phyloP scores from a whole-genome alignment of 2,888 invertebrate genomes.

The Mimas tiliae region DNA sequence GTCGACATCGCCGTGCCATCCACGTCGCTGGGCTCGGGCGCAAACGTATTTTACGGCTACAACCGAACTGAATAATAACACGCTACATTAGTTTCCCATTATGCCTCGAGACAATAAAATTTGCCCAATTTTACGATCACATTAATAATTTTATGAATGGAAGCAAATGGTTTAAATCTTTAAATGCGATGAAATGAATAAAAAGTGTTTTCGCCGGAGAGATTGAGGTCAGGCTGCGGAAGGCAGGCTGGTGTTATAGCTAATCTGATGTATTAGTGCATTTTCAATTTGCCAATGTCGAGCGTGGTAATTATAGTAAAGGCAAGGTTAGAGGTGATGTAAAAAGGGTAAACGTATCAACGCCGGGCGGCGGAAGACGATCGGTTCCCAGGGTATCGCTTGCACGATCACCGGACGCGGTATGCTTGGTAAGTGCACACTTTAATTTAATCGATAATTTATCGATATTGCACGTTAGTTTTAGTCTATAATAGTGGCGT shows the following conservation, averaged over 20 bases:
- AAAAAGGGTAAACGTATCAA: constrained; percentile 50
- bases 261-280: constrained; percentile 66
- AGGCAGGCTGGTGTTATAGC: constrained; percentile 37
- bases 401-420: constrained; percentile 78
- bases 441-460: constrained; percentile 37
- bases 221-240: constrained; percentile 67
- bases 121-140: constrained; percentile 84
- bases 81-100: constrained; percentile 85
- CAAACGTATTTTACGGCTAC: constrained; percentile 83
- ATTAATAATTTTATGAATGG: constrained; percentile 85
- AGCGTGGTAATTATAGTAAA: constrained; percentile 48
- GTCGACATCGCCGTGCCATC: constrained; percentile 50
- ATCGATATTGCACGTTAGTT: constrained; percentile 35
- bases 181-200: constrained; percentile 75
- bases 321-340: constrained; percentile 53
- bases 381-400: constrained; percentile 81
- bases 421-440: constrained; percentile 45
- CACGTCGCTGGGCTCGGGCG: constrained; percentile 58
- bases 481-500: not conserved
- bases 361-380: constrained; percentile 66
- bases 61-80: constrained; percentile 84
- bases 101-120: constrained; percentile 84
- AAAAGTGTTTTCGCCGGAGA: constrained; percentile 64
- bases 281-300: constrained; percentile 33
- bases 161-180: constrained; percentile 79